Base-by-base conservation (phyloP, 2,797 vertebrate genomes). In the Catostomus latipinnis region DNA sequence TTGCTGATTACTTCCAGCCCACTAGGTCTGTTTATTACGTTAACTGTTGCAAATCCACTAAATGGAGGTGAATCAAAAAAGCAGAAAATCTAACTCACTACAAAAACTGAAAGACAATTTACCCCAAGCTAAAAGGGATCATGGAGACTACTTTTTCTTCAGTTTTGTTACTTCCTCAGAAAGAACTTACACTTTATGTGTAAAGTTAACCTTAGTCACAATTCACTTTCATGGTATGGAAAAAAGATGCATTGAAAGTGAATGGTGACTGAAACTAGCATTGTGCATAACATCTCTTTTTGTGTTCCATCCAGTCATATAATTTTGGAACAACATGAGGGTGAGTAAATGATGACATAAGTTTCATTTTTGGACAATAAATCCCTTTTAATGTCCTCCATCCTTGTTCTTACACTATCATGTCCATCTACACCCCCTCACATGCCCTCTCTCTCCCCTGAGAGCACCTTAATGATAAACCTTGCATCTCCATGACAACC, bases 401-500 rank as follows among this genome's bases (percentile, higher is more conserved):
- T 34, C 34, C 34, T 34, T 34, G 34, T 34, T 0, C 34, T 34
- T 34, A 34, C 34, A 34, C 34, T 34, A 34, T 34, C 34, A 34
- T 65, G 60, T 13, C 14, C 73, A 56, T 56, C 52, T 71, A 45
- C 45, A 71, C 14, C 58, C 60, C 7, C 9, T 63, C 60, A 52
- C 13, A 9, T 0, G 11, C 10, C 8, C 8, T 76, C 54, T 34
- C 71, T 49, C 7, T 34, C 7, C 16, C 46, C 13, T 53, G 9
- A 53, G 53, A 58, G 50, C 53, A 60, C 52, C 49, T 56, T 61
- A 60, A 48, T 73, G 57, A 80, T 75, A 56, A 61, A 11, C 48
- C 70, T 11, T 50, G 76, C 66, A 76, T 75, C 80, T 84, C 86
- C 75, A 80, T 65, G 68, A 82, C 76, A 78, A 53, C 69, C 69